Evolutionary conservation across 2,113 vertebrate genomes (phyloP).

Genomic region (Brachypodius melanocephalos): DNA sequence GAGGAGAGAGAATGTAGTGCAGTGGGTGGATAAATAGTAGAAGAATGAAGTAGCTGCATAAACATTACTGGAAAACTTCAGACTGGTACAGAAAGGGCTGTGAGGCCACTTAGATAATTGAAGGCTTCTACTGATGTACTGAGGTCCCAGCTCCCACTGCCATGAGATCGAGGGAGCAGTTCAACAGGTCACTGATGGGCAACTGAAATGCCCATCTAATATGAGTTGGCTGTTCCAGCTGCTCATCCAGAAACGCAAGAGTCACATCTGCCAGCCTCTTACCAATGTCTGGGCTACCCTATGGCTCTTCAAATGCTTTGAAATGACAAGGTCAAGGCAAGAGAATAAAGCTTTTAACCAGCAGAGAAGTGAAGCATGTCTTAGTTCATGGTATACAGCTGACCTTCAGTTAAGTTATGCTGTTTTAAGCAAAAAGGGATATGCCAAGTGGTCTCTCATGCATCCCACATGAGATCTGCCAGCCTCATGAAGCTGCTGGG

Average conservation of each 20-base stretch:
- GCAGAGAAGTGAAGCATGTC: not conserved
- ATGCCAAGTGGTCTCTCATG: fast-evolving
- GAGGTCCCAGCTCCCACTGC: not conserved
- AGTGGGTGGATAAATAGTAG: not conserved
- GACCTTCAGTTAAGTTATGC: not conserved
- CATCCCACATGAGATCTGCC: not conserved
- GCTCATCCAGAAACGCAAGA: not conserved
- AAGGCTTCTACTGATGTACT: not conserved
- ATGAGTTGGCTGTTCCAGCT: not conserved
- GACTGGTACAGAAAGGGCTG: not conserved
- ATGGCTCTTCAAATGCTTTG: not conserved
- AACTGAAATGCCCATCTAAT: not conserved
- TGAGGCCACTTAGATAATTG: not conserved
- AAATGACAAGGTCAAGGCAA: not conserved
- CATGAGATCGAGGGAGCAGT: not conserved
- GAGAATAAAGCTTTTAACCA: not conserved
- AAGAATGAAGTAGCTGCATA: slow-evolving; percentile 11
- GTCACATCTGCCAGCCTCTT: fast-evolving
- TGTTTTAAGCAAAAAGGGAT: not conserved
- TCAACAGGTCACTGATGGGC: not conserved
- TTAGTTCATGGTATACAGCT: not conserved
- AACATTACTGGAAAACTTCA: slow-evolving; percentile 28
- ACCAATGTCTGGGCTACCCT: not conserved
- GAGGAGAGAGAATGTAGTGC: slow-evolving; percentile 9
- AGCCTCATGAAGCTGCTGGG: not conserved